Conservation (phyloP, 2,888 invertebrate species). For the Spodoptera exigua region DNA sequence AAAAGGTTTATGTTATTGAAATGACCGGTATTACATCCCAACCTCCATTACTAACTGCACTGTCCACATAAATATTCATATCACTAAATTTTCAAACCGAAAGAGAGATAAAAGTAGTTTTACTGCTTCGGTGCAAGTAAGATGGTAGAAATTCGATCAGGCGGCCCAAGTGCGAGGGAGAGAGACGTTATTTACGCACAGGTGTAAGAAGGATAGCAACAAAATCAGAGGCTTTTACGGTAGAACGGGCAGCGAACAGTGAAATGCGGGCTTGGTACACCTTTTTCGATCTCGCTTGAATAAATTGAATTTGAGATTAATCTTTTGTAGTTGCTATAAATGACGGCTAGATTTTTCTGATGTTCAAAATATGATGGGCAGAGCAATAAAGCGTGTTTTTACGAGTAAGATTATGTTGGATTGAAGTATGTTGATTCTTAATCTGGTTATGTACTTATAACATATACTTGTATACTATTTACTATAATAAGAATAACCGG, state of each 20-base stretch:
- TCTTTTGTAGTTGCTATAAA: constrained; percentile 81
- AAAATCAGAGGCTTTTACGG: constrained; percentile 88
- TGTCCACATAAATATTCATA: constrained; percentile 86
- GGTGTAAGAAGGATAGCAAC: constrained; percentile 73
- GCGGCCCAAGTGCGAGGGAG: constrained; percentile 75
- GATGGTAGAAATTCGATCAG: constrained; percentile 88
- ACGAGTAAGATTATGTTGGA: constrained; percentile 38
- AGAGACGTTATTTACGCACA: constrained; percentile 53
- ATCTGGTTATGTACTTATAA: constrained; percentile 29
- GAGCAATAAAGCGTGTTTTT: constrained; percentile 60
- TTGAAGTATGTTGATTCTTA: constrained; percentile 46
- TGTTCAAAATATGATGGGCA: constrained; percentile 62
- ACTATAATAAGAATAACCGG: constrained; percentile 30
- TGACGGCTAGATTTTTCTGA: constrained; percentile 71
- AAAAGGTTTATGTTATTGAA: constrained; percentile 80
- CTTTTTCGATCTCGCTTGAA: constrained; percentile 87
- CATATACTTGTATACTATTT: constrained; percentile 20
- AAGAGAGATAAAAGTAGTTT: constrained; percentile 87
- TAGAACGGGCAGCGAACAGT: constrained; percentile 86
- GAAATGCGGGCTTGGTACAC: constrained; percentile 85
- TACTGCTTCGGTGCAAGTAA: constrained; percentile 86
- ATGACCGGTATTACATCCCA: constrained; percentile 77
- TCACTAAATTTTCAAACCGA: constrained; percentile 82
- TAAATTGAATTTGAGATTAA: constrained; percentile 88
- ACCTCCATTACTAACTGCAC: constrained; percentile 82